Evolutionary conservation across 2,797 vertebrate species (phyloP).

Genomic region (Acrocephalus scirpaceus): DNA sequence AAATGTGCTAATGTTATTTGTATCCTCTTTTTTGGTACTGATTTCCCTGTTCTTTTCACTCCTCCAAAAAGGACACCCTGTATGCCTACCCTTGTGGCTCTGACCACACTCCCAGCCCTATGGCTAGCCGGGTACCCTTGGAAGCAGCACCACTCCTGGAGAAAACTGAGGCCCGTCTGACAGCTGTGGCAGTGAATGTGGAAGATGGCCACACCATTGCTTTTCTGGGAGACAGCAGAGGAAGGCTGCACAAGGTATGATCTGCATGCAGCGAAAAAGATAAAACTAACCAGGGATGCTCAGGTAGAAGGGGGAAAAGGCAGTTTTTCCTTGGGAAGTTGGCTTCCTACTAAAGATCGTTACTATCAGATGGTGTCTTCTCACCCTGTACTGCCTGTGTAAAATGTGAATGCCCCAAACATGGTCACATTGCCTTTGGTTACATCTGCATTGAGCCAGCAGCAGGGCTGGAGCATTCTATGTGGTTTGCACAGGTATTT

Average conservation of each 20-base stretch:
- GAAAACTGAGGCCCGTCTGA: constrained; percentile 86
- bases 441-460: neutral
- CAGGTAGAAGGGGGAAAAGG: neutral
- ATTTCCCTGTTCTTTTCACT: neutral
- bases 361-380: neutral
- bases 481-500: neutral
- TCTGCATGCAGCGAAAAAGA: neutral
- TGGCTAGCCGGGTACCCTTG: constrained; percentile 89
- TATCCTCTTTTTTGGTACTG: neutral
- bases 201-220: constrained; percentile 88
- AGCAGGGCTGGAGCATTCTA: neutral
- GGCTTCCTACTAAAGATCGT: neutral
- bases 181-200: constrained; percentile 89
- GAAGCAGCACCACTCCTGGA: constrained; percentile 86
- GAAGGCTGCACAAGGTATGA: constrained; percentile 90
- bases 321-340: neutral
- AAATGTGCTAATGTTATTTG: neutral
- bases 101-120: constrained; percentile 97
- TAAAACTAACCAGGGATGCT: neutral
- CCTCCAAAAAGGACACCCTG: constrained; percentile 85
- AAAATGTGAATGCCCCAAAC: neutral
- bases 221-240: constrained; percentile 93
- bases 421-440: neutral
- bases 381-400: neutral
- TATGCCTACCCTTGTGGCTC: constrained; percentile 95